Evolutionary conservation across 2,888 invertebrate genomes (phyloP).

Genomic region (Andrena praecox): DNA sequence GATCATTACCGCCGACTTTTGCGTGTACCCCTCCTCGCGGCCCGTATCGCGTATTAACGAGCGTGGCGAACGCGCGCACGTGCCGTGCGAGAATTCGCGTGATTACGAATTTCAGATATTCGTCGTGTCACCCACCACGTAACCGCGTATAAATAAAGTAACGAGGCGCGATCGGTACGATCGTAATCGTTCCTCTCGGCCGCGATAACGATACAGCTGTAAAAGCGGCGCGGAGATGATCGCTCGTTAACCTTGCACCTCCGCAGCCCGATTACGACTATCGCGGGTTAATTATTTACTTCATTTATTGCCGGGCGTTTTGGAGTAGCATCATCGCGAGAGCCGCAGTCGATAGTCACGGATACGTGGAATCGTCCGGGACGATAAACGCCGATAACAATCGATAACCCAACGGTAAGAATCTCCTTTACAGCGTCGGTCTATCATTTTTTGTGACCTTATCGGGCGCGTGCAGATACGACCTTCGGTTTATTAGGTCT

Average conservation of each 20-base stretch:
- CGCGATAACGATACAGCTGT: slow-evolving; percentile 22
- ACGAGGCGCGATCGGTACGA: not conserved
- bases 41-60: slow-evolving; percentile 22
- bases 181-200: slow-evolving; percentile 24
- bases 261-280: slow-evolving; percentile 33
- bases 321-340: not conserved
- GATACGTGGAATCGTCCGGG: slow-evolving; percentile 17
- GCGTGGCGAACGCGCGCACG: not conserved
- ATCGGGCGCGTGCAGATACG: slow-evolving; percentile 44
- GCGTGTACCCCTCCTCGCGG: slow-evolving; percentile 9
- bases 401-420: slow-evolving; percentile 58
- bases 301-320: slow-evolving; percentile 6
- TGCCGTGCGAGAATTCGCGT: slow-evolving; percentile 10
- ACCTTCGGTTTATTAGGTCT: slow-evolving; percentile 47
- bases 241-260: slow-evolving; percentile 34
- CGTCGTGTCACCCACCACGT: not conserved
- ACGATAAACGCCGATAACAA: slow-evolving; percentile 54
- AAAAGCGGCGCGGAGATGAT: slow-evolving; percentile 22
- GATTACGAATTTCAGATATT: slow-evolving; percentile 8
- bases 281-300: slow-evolving; percentile 46
- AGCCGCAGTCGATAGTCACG: slow-evolving; percentile 10
- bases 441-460: slow-evolving; percentile 39
- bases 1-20: slow-evolving; percentile 40
- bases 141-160: not conserved
- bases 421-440: slow-evolving; percentile 17